These are phyloP conservation scores for Temnothorax longispinosus DNA, from an alignment of 1,140 invertebrate species.

Conservation along the genomic window DNA sequence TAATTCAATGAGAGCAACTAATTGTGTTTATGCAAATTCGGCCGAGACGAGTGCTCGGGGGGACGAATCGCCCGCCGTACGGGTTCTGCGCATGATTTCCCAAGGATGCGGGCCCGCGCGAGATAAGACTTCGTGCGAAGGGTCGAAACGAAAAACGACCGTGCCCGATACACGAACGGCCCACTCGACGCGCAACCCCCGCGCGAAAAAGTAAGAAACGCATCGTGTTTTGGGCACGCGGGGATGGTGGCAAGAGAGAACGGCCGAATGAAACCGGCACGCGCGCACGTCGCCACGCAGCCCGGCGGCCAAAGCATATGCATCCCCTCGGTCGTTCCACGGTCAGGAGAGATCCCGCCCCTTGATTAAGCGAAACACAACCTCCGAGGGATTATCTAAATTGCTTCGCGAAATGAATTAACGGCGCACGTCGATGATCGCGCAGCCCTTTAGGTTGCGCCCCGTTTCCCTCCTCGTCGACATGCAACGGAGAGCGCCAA, in stretches of 20 bases:
- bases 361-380: constrained; percentile 81
- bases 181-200: constrained; percentile 27
- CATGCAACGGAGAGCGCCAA: constrained; percentile 49
- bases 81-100: constrained; percentile 77
- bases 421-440: constrained; percentile 79
- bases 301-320: constrained; percentile 74
- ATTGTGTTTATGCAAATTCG: constrained; percentile 85
- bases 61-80: constrained; percentile 19
- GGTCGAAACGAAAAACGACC: constrained; percentile 13
- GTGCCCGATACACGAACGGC: constrained; percentile 11
- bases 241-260: neutral
- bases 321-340: constrained; percentile 73
- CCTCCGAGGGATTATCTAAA: constrained; percentile 82
- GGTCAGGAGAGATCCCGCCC: constrained; percentile 76
- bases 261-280: constrained; percentile 43
- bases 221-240: constrained; percentile 52
- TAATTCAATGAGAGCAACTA: constrained; percentile 84
- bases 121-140: constrained; percentile 76
- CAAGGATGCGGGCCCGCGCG: constrained; percentile 78
- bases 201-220: constrained; percentile 64
- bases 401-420: constrained; percentile 84
- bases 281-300: constrained; percentile 48
- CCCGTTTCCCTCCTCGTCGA: neutral
- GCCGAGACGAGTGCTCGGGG: constrained; percentile 41
- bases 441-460: constrained; percentile 13